These are phyloP conservation scores for Molothrus aeneus DNA, from an alignment of 2,797 vertebrate species.

Conservation along the genomic window DNA sequence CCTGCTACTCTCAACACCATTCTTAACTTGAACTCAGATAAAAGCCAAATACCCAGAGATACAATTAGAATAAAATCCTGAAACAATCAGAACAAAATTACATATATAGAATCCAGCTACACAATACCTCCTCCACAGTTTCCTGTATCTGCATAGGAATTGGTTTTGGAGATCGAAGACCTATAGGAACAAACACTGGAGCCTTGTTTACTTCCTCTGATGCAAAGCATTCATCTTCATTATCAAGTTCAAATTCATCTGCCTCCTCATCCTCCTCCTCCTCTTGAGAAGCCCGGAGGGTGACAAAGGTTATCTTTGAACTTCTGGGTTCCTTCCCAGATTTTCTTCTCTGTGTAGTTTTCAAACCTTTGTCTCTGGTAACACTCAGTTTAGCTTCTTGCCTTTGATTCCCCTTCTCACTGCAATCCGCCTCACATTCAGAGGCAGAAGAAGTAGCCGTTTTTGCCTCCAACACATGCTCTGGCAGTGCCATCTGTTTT, in stretches of 20 bases:
- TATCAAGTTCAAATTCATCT: conserved; percentile 74
- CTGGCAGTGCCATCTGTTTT: conserved; percentile 7
- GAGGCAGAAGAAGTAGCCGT: not conserved
- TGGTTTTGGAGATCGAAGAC: conserved; percentile 83
- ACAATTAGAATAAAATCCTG: not conserved
- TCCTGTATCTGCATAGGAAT: conserved; percentile 85
- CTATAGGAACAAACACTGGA: conserved; percentile 85
- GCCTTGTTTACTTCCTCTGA: conserved; percentile 82
- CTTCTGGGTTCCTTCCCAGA: conserved; percentile 72
- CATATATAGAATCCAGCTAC: not conserved
- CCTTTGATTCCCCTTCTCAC: conserved; percentile 40
- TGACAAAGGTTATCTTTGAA: conserved; percentile 82
- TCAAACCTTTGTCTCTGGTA: conserved; percentile 64
- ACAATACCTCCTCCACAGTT: conserved; percentile 90
- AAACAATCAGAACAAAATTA: not conserved
- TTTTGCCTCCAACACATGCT: conserved; percentile 22
- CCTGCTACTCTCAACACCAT: not conserved
- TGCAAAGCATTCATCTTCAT: conserved; percentile 73
- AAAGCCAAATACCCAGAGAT: not conserved
- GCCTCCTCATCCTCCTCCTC: conserved; percentile 77
- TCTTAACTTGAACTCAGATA: not conserved
- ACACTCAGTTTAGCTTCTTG: conserved; percentile 68
- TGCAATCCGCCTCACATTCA: conserved; percentile 26
- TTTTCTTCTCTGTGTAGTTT: conserved; percentile 54
- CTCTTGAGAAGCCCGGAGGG: conserved; percentile 82